Base-by-base conservation (phyloP, 1,140 invertebrate species). In the Drosophila pseudoananassae region DNA sequence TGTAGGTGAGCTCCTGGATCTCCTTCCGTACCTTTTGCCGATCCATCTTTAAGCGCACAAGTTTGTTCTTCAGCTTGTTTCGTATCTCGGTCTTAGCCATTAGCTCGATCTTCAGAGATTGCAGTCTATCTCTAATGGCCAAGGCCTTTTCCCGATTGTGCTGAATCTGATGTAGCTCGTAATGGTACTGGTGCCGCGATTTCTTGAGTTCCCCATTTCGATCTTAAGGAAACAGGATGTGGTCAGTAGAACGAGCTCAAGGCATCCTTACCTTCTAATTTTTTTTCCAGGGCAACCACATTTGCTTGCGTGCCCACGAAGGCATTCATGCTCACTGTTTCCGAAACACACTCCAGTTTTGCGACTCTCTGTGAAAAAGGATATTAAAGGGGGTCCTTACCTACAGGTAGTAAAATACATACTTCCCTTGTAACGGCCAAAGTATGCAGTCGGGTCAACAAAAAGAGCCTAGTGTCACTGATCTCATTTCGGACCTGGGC, bases 261-360 rank as follows among this genome's bases (percentile, higher is more conserved):
- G 0, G 0, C 23, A 8, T 6, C 1, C n/a, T 12, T 65, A 75
- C 72, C 72, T n/a, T 75, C 69, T 8, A 75, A 6, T 20, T 75
- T 75, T 0, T 29, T 65, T 38, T 65, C 14, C 14, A 75, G 7
- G 10, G 4, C 12, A 0, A 14, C 0, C 3, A 52, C 8, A 14
- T 65, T 55, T 3, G 15, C 45, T 45, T 75, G 72, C 4, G 50
- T 23, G 12, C 0, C 6, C 8, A 75, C 17, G 7, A 59, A 71
- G 14, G 49, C 40, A 7, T 14, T 33, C 65, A 71, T 38, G 36
- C 40, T 70, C 3, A 71, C 54, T 0, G 15, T 23, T 0, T 25
- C 65, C 10, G 12, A 15, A 10, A 70, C 12, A 0, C n/a, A 7
- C 14, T 47, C 53, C 17, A 59, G 23, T 4, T 43, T 4, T 8